Percentiles rank a stretch among this genome's conserved stretches.
Conservation (phyloP, 2,797 vertebrate genomes). For the Eremophila alpestris region DNA sequence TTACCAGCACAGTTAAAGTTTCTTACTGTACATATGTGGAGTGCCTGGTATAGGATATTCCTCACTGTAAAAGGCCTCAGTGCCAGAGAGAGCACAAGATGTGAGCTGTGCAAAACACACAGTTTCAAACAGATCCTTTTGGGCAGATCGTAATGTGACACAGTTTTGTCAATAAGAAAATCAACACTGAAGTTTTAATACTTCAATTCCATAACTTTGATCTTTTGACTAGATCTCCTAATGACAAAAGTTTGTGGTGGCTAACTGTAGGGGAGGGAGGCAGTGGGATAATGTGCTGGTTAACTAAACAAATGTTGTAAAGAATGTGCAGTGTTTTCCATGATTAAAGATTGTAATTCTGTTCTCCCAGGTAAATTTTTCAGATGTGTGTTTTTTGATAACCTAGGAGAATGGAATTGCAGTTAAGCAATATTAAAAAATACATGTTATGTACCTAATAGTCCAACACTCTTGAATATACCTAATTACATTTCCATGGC, state of each 20-base stretch:
- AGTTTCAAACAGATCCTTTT: background rate
- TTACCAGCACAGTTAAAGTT: background rate
- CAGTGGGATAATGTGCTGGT: background rate
- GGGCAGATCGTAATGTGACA: background rate
- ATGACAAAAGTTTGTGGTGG: background rate
- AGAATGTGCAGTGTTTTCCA: background rate
- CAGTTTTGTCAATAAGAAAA: background rate
- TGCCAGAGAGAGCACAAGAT: fast-evolving
- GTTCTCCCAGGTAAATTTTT: background rate
- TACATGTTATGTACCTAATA: background rate
- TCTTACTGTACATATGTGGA: background rate
- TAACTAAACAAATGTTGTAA: background rate
- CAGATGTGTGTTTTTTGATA: background rate
- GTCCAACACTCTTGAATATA: background rate
- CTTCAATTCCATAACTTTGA: background rate
- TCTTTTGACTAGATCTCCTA: background rate
- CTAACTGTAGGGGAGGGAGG: background rate
- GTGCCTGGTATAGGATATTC: background rate
- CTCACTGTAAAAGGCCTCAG: background rate
- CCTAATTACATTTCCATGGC: background rate
- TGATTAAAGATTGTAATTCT: background rate
- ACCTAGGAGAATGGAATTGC: background rate
- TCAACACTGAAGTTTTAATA: background rate
- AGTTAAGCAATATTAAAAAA: background rate
- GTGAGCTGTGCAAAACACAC: background rate